Evolutionary conservation across 2,888 invertebrate species (phyloP).

Genomic region (Diarsia dahlii): DNA sequence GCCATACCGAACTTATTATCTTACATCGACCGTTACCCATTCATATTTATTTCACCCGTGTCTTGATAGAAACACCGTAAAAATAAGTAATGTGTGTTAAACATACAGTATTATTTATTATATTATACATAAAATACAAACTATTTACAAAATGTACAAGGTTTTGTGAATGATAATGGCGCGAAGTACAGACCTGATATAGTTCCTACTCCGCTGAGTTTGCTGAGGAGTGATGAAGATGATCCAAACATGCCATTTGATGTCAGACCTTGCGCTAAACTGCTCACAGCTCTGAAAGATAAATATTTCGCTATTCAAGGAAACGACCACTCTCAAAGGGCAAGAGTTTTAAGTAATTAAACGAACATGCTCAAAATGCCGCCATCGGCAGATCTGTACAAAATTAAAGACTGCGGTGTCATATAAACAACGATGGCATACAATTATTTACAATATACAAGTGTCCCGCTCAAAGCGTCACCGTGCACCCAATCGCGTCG

Average conservation of each 20-base stretch:
- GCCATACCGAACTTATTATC: slow-evolving; percentile 12
- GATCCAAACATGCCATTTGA: slow-evolving; percentile 95
- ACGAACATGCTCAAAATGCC: slow-evolving; percentile 76
- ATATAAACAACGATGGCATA: slow-evolving; percentile 75
- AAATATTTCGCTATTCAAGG: slow-evolving; percentile 78
- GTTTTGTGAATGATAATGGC: slow-evolving; percentile 30
- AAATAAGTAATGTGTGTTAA: slow-evolving; percentile 33
- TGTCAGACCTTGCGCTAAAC: slow-evolving; percentile 91
- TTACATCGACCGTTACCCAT: slow-evolving; percentile 1
- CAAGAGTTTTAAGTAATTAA: slow-evolving; percentile 64
- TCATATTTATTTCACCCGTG: slow-evolving; percentile 2
- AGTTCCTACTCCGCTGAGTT: slow-evolving; percentile 88
- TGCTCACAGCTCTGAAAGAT: slow-evolving; percentile 89
- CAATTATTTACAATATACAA: slow-evolving; percentile 82
- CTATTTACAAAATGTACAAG: slow-evolving; percentile 64
- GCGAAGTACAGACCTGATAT: slow-evolving; percentile 86
- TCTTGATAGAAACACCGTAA: slow-evolving; percentile 1
- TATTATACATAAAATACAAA: slow-evolving; percentile 53
- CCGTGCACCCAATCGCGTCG: slow-evolving; percentile 52
- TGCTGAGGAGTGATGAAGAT: slow-evolving; percentile 92
- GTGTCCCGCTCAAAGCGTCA: slow-evolving; percentile 47
- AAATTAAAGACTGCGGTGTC: slow-evolving; percentile 67
- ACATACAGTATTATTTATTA: slow-evolving; percentile 40
- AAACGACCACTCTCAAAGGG: slow-evolving; percentile 58
- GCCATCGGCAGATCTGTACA: slow-evolving; percentile 78